Evolutionary conservation across 2,888 invertebrate genomes (phyloP), one percentile per base, ranked within the genome.

Genomic region (Drosophila paracracens): DNA sequence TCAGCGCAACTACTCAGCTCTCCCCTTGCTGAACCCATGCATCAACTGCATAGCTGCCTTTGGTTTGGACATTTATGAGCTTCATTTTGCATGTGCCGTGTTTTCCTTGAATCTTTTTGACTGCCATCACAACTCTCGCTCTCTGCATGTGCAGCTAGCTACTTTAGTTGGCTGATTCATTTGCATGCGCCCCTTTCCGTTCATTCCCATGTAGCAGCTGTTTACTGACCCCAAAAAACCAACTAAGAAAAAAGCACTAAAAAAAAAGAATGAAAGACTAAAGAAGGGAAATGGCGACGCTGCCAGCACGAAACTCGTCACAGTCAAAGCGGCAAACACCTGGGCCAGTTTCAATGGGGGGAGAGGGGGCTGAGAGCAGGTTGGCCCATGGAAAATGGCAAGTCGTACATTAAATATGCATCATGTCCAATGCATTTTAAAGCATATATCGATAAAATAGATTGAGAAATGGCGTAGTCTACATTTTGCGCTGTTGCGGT

Each of bases 381-480:
- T 25, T 46, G 46, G 16, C 46, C 4, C 46, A 46, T 46, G 61
- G 35, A 50, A 60, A 71, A 75, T 70, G 62, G 70, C 76, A 75
- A 75, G 69, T 74, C 74, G 51, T 83, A 78, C 74, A 87, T 87
- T 81, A 87, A 90, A 83, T 79, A 87, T 87, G 79, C 87, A 88
- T 62, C 70, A 79, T 88, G 77, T 75, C 79, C 79, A 78, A 83
- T 86, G 87, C 83, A 88, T 83, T 90, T 85, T 78, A 71, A 81
- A 88, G 73, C 72, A 69, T 75, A 62, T 86, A 87, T 87, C 89
- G 88, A 87, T 87, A 88, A 86, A 87, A 90, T 88, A 86, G 83
- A 81, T 79, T 65, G 71, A 62, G 16, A 60, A 35, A 6, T 38
- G 40, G 4, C 36, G 38, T 76, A 78, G 81, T 78, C 76, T 52